These are phyloP conservation scores for Morus bassanus DNA, from an alignment of 2,797 vertebrate genomes.

Conservation along the genomic window DNA sequence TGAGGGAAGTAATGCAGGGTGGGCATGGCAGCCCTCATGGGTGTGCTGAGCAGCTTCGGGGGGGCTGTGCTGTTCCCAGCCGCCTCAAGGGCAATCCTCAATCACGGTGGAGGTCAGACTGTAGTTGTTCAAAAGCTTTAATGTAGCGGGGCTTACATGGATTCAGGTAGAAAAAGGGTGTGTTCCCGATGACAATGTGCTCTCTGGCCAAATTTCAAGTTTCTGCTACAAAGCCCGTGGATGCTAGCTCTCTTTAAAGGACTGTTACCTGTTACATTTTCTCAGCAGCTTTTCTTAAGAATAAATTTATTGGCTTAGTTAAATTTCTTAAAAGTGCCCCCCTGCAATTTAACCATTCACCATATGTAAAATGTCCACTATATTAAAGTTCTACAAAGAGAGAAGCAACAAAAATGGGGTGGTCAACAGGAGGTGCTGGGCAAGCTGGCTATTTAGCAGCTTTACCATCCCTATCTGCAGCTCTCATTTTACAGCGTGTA, in stretches of 20 bases:
- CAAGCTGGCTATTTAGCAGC: neutral
- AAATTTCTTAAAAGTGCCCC: neutral
- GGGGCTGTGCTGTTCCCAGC: neutral
- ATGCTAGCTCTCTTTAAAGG: neutral
- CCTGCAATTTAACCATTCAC: neutral
- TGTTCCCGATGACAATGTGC: neutral
- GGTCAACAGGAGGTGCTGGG: neutral
- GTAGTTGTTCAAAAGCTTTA: neutral
- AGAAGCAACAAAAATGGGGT: neutral
- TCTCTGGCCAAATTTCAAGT: neutral
- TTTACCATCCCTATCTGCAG: neutral
- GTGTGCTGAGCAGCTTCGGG: rapidly evolving
- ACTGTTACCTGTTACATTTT: neutral
- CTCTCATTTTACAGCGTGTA: rapidly evolving
- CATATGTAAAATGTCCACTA: neutral
- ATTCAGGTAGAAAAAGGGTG: neutral
- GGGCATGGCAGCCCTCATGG: rapidly evolving
- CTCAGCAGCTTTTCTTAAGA: neutral
- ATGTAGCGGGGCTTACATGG: neutral
- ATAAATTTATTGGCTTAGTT: neutral
- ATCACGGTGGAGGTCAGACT: neutral
- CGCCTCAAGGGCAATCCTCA: rapidly evolving
- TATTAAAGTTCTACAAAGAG: neutral
- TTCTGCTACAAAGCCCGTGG: neutral
- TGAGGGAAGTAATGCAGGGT: rapidly evolving